Base-by-base conservation (phyloP, 2,888 invertebrate species). In the Calephelis perditalis region DNA sequence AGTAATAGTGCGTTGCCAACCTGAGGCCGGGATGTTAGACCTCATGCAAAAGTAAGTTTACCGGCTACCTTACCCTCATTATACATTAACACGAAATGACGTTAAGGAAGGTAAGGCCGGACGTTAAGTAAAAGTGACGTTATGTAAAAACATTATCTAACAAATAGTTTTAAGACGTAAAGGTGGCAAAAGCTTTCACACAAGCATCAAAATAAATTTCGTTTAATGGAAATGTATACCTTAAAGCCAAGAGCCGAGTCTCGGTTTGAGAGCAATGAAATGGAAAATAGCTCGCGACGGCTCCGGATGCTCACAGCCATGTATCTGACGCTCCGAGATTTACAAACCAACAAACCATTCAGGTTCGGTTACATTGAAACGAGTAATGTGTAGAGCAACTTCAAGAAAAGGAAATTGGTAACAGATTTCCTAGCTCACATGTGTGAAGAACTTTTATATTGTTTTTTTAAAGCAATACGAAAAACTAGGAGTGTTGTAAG, bases 271-370 rank as follows among this genome's bases (percentile, higher is more conserved):
- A 69, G 69, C 71, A 68, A 68, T 71, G 67, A 67, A 67, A 69
- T 70, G 69, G 71, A 66, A 75, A 73, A 73, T 74, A 78, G 78
- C 73, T 76, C 70, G 72, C 67, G 65, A 70, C 68, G 65, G 60
- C 62, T 63, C 62, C 52, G 59, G 65, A 67, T 61, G 66, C 63
- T 63, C 58, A 52, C 57, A 61, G 35, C 12, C 15, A 44, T 57
- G 44, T 57, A 57, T 57, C n/a, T 26, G 11, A 45, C 54, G 7
- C 35, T 45, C 11, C n/a, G 40, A 60, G 46, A 56, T 56, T 56
- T 46, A 59, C 45, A 59, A 49, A 65, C 64, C 63, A 57, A 62
- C 61, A 66, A 67, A 61, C 63, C 61, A 65, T 67, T 61, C 62
- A 65, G 59, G 62, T 64, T 65, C 36, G 35, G 36, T 36, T 54